These are phyloP conservation scores for Nycticryphes semicollaris DNA, from an alignment of 2,113 vertebrate species.

Conservation along the genomic window DNA sequence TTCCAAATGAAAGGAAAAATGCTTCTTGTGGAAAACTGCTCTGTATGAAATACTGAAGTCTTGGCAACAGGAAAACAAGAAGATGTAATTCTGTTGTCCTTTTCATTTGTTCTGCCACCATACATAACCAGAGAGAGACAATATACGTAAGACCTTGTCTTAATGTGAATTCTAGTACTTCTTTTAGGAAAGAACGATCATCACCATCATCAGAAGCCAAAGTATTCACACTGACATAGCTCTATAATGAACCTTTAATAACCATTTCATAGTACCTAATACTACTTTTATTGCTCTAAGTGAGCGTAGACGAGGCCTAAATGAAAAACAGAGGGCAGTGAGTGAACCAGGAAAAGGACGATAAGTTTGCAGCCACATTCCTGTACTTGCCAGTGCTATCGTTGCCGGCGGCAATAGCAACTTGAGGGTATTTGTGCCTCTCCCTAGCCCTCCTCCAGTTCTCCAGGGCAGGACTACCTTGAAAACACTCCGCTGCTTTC, in stretches of 20 bases:
- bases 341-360: neutral
- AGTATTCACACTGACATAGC: neutral
- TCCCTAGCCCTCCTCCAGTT: neutral
- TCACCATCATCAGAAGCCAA: neutral
- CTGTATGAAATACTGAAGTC: neutral
- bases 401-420: neutral
- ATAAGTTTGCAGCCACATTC: neutral
- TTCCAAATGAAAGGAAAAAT: neutral
- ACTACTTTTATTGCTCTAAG: neutral
- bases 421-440: neutral
- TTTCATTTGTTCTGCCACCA: neutral
- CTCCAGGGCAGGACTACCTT: neutral
- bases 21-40: neutral
- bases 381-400: neutral
- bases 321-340: neutral
- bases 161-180: neutral
- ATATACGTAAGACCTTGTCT: neutral
- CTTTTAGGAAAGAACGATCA: neutral
- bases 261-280: neutral
- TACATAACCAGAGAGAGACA: neutral
- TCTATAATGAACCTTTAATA: neutral
- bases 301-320: neutral
- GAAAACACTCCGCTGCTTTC: neutral
- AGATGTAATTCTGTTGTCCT: neutral
- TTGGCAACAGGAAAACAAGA: neutral